Conservation (phyloP, 2,888 invertebrate species). For the Dicyrtomina minuta region DNA sequence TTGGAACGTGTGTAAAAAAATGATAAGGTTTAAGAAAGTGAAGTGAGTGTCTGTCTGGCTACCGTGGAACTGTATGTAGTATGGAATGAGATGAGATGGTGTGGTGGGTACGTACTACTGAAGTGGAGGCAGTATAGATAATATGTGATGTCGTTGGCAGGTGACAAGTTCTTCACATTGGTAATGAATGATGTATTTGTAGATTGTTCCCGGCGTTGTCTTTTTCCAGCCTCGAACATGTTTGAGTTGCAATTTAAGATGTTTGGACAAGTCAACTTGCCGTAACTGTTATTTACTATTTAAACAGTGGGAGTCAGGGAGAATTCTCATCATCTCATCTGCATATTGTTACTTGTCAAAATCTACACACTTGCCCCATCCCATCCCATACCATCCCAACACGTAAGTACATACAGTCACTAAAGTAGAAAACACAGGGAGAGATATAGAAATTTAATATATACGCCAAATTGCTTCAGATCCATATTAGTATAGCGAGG, state of each 20-base stretch:
- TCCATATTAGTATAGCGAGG: no score
- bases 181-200: slow-evolving; percentile 39
- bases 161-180: slow-evolving; percentile 31
- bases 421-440: no score
- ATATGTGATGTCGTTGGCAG: slow-evolving; percentile 8
- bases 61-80: no score
- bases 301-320: slow-evolving; percentile 38
- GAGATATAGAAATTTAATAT: no score
- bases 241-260: slow-evolving; percentile 53
- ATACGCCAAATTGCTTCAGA: neutral
- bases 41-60: no score
- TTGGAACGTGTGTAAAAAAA: no score
- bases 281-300: slow-evolving; percentile 50
- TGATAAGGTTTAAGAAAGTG: no score
- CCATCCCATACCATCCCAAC: slow-evolving; percentile 2
- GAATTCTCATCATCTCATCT: slow-evolving; percentile 21
- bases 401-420: no score
- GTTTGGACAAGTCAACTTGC: slow-evolving; percentile 52
- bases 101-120: no score
- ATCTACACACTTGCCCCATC: slow-evolving; percentile 6
- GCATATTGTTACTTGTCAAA: slow-evolving; percentile 30
- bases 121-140: no score
- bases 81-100: no score
- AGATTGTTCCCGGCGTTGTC: slow-evolving; percentile 45
- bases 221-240: slow-evolving; percentile 39